phyloP scores from a whole-genome alignment of 2,113 vertebrate genomes.

The Cairina moschata region DNA sequence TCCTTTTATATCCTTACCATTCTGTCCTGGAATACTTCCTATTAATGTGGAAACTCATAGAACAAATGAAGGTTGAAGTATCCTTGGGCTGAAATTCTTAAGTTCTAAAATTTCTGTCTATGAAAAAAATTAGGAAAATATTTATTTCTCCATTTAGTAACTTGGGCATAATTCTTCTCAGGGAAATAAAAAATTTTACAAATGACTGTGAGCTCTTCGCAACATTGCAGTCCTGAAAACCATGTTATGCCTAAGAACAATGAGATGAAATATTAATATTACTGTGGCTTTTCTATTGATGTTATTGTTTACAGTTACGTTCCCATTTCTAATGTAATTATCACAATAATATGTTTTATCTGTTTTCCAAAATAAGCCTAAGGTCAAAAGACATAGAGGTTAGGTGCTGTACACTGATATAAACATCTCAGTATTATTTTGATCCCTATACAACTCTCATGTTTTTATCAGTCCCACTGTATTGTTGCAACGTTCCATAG shows the following conservation, averaged over 20 bases:
- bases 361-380: neutral
- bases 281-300: neutral
- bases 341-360: neutral
- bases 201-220: neutral
- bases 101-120: neutral
- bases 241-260: neutral
- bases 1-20: fast-evolving
- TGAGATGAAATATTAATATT: neutral
- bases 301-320: neutral
- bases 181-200: neutral
- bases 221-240: neutral
- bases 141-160: neutral
- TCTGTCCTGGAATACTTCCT: neutral
- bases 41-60: neutral
- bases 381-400: neutral
- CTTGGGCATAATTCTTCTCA: neutral
- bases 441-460: neutral
- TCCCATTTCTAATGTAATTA: neutral
- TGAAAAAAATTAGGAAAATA: neutral
- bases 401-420: neutral
- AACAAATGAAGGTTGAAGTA: neutral
- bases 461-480: neutral
- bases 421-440: neutral
- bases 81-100: neutral
- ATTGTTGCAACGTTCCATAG: neutral